Percentiles rank a stretch among this genome's conserved stretches.
These are phyloP conservation scores for Chiridota heheva DNA, from an alignment of 35 echinoderm and acorn worm genomes.

Conservation along the genomic window DNA sequence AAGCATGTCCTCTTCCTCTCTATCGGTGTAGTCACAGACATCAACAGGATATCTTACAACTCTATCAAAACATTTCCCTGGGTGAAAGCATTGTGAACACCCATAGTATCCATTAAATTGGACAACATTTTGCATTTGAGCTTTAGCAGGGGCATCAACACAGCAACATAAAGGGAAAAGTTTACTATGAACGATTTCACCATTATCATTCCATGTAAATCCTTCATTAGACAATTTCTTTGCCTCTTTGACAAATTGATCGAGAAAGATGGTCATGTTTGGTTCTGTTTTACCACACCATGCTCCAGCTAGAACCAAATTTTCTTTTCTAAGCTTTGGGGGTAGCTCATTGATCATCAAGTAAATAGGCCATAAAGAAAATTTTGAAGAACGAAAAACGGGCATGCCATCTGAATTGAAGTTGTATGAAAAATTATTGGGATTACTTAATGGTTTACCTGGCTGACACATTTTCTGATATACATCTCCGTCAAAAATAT, in stretches of 20 bases:
- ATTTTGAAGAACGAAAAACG: constrained; percentile 43
- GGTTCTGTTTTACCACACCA: constrained; percentile 70
- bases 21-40: constrained; percentile 67
- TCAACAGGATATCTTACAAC: constrained; percentile 69
- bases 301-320: constrained; percentile 58
- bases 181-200: constrained; percentile 1
- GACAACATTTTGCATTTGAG: constrained; percentile 29
- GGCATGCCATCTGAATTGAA: constrained; percentile 67
- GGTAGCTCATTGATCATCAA: constrained; percentile 65
- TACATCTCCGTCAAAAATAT: constrained; percentile 63
- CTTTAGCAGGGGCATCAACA: constrained; percentile 66
- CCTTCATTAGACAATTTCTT: constrained; percentile 40
- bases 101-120: constrained; percentile 65
- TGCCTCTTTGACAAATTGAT: constrained; percentile 54
- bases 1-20: constrained; percentile 54
- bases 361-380: constrained; percentile 64
- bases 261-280: constrained; percentile 49
- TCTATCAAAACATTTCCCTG: constrained; percentile 48
- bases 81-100: constrained; percentile 64
- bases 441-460: constrained; percentile 31
- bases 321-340: constrained; percentile 25
- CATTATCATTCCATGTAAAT: constrained; percentile 30
- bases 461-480: constrained; percentile 36
- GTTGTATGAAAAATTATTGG: constrained; percentile 62
- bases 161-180: constrained; percentile 45